Conservation (phyloP, 2,888 invertebrate genomes). For the Bimastos eiseni region DNA sequence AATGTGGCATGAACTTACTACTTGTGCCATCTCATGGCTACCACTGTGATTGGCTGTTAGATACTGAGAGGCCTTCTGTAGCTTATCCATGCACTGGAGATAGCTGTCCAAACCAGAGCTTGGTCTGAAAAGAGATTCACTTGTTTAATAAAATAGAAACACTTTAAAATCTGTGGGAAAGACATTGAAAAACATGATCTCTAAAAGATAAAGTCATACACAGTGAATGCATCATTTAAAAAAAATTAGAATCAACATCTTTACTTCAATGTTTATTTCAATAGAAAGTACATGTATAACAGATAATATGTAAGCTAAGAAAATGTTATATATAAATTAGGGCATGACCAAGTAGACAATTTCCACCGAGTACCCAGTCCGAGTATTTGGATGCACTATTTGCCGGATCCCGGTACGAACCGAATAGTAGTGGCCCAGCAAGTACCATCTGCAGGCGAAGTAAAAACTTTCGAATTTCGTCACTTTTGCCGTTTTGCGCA, state of each 20-base stretch:
- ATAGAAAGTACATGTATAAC: neutral
- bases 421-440: no score
- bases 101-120: slow-evolving; percentile 67
- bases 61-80: slow-evolving; percentile 84
- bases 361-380: no score
- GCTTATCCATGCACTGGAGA: slow-evolving; percentile 77
- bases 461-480: no score
- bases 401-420: no score
- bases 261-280: no score
- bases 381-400: no score
- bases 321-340: no score
- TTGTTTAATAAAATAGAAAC: neutral
- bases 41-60: slow-evolving; percentile 90
- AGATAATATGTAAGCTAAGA: no score
- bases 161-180: neutral
- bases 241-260: neutral
- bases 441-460: no score
- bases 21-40: slow-evolving; percentile 89
- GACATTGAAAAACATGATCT: neutral
- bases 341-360: no score
- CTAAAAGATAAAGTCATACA: neutral
- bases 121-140: slow-evolving; percentile 51
- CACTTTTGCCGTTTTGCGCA: no score
- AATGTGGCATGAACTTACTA: slow-evolving; percentile 69
- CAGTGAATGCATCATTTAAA: neutral